Conservation (phyloP, 2,797 vertebrate species). For the Podargus strigoides region DNA sequence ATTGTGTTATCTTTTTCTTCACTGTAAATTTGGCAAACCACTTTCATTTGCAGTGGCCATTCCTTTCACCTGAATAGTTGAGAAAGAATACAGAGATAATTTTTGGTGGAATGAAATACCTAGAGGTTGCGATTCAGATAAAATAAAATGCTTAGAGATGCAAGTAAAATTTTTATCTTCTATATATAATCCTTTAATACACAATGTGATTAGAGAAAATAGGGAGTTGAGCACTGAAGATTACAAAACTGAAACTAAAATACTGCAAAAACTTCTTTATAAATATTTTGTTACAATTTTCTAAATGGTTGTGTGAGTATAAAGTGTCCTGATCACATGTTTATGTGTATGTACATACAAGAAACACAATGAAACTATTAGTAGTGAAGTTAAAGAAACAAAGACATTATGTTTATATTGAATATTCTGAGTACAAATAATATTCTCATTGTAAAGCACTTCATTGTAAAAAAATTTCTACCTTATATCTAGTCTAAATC, state of each 20-base stretch:
- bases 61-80: conserved; percentile 16
- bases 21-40: background rate
- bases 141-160: conserved; percentile 7
- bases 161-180: background rate
- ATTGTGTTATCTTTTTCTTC: conserved; percentile 4
- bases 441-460: too few relatives aligned
- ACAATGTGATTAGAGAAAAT: background rate
- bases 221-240: background rate
- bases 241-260: background rate
- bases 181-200: background rate
- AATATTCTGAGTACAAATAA: background rate
- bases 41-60: background rate
- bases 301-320: background rate
- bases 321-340: background rate
- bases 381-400: background rate
- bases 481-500: too few relatives aligned
- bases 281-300: background rate
- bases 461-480: too few relatives aligned
- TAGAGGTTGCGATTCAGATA: conserved; percentile 8
- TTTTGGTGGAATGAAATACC: background rate
- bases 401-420: background rate
- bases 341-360: background rate
- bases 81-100: conserved; percentile 11
- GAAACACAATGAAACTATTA: background rate
- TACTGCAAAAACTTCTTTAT: background rate